Evolutionary conservation across 2,113 vertebrate species (phyloP).

Genomic region (Cyanoramphus novaezelandiae): DNA sequence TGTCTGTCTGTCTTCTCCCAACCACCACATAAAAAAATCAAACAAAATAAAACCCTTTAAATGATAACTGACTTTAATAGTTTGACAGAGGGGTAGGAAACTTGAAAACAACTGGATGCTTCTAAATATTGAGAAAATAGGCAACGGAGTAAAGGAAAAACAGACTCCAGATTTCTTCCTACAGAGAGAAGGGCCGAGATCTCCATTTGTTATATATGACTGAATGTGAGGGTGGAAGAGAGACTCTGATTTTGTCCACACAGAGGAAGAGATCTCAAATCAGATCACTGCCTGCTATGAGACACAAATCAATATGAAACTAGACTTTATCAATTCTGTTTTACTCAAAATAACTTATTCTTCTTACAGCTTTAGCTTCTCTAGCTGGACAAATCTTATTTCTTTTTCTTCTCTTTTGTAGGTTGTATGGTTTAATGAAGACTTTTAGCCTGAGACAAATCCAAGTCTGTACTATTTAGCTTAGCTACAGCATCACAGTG

Average conservation of each 20-base stretch:
- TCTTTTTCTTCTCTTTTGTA: neutral
- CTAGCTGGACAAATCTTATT: neutral
- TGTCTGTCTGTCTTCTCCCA: neutral
- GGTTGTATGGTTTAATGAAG: neutral
- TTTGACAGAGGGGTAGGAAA: neutral
- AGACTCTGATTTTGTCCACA: neutral
- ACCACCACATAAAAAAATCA: accelerated
- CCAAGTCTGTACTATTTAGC: neutral
- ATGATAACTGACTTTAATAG: neutral
- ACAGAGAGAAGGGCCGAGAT: neutral
- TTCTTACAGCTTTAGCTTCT: neutral
- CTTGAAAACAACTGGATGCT: neutral
- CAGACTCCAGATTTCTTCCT: neutral
- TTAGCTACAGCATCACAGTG: neutral
- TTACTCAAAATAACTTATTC: neutral
- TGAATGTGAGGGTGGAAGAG: neutral
- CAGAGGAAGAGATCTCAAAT: neutral
- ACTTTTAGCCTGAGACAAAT: neutral
- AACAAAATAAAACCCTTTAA: neutral
- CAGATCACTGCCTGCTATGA: neutral
- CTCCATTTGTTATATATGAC: neutral
- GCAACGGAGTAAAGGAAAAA: neutral
- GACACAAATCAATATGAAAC: neutral
- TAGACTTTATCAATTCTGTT: neutral
- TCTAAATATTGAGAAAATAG: neutral